Percentiles rank a stretch among this genome's conserved stretches.
Conservation (phyloP, 1,140 invertebrate genomes). For the Hypsibius dujardini region DNA sequence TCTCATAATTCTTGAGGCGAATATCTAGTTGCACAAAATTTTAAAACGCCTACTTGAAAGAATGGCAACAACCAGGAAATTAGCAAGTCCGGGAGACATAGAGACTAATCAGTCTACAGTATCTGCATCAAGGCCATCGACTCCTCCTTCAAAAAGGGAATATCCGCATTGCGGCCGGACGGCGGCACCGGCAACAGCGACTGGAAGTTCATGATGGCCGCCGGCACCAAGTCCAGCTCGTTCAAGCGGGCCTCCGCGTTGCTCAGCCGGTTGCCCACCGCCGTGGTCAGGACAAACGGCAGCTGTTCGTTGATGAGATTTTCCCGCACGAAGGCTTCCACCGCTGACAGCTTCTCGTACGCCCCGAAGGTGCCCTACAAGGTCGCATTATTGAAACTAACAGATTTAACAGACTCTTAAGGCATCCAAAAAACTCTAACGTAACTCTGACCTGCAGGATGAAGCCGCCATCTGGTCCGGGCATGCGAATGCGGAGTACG, state of each 20-base stretch:
- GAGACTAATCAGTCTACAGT: background rate
- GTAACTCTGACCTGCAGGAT: no score
- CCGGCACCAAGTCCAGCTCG: constrained; percentile 53
- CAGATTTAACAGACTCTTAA: constrained; percentile 1
- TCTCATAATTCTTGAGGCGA: no score
- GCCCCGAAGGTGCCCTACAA: constrained; percentile 69
- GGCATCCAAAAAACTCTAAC: no score
- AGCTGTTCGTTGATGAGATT: constrained; percentile 45
- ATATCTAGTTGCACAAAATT: no score
- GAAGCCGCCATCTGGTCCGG: constrained; percentile 28
- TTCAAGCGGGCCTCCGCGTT: constrained; percentile 45
- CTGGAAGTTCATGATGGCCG: constrained; percentile 49
- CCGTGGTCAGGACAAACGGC: constrained; percentile 44
- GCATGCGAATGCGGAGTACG: constrained; percentile 63
- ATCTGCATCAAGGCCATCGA: background rate
- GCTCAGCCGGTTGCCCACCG: constrained; percentile 43
- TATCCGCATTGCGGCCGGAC: background rate
- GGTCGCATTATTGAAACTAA: constrained; percentile 20
- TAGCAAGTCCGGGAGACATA: background rate
- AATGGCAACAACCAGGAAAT: background rate
- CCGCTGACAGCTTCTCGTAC: constrained; percentile 49
- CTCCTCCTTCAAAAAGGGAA: constrained; percentile 6
- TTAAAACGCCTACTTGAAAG: background rate
- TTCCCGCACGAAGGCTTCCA: constrained; percentile 53
- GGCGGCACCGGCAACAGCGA: background rate